Base-by-base conservation (phyloP, 2,797 vertebrate species). In the Gambusia yucatana region DNA sequence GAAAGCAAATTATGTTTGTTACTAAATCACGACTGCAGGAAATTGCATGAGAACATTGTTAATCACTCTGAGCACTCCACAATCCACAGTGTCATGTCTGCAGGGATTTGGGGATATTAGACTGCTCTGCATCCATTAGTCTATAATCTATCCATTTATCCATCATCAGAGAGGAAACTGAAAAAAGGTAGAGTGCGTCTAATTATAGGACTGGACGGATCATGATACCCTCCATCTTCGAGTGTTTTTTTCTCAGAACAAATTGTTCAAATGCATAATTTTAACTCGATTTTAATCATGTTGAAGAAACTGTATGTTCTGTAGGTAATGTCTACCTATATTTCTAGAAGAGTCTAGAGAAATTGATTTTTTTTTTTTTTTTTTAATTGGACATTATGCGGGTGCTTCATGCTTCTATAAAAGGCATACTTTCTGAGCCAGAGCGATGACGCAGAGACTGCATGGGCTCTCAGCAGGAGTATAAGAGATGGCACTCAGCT, bases 401-500 rank as follows among this genome's bases (percentile, higher is more conserved):
- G 39, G 11, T 30, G 63, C 17, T 73, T 41, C 65, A 13, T 77
- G 75, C 41, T 76, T 88, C 94, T 92, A 92, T 91, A 93, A 87
- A 94, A 90, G 93, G 94, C 92, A 52, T 28, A 77, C 28, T 63
- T 4, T 86, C 46, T 73, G 77, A 79, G 74, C 76, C 76, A 87
- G 77, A 41, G 30, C 59, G 16, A 72, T 95, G 94, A 95, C 94
- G 93, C 90, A 91, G 39, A 33, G 20, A 25, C 81, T 67, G 79
- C 50, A 43, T 13, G 63, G 20, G 22, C 79, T 73, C 4, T 44
- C 3, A 48, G 81, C 39, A 75, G 50, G 80, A 20, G 79, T 92
- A 91, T 92, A 94, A 91, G 65, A 91, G 63, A 39, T 0, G 73
- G 2, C 9, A 0, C 73, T 65, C 78, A 0, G 75, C 81, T 83